phyloP scores from a whole-genome alignment of 2,888 invertebrate genomes.

The Tipula unca region DNA sequence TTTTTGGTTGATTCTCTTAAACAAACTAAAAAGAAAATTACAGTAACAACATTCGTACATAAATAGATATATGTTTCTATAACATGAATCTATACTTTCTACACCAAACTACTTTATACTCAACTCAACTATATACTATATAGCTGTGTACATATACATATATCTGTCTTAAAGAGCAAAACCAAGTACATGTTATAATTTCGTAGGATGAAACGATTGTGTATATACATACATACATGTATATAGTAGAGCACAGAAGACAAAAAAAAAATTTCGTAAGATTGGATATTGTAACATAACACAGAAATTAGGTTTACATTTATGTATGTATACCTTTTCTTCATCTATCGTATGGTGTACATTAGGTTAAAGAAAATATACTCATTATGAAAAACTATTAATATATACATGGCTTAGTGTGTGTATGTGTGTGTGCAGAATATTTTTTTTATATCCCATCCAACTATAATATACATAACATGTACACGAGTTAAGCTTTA shows the following conservation, averaged over 20 bases:
- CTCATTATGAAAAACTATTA: neutral
- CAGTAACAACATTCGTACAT: neutral
- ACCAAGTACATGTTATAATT: neutral
- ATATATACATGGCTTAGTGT: neutral
- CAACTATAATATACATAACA: neutral
- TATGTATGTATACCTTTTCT: slow-evolving; percentile 14
- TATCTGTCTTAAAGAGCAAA: neutral
- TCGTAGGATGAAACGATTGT: neutral
- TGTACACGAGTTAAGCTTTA: neutral
- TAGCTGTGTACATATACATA: too few species aligned
- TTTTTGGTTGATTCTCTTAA: neutral
- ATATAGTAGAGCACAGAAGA: neutral
- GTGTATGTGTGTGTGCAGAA: neutral
- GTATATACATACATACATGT: neutral
- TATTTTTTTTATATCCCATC: neutral
- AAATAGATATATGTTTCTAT: neutral
- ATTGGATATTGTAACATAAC: slow-evolving; percentile 14
- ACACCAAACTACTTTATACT: neutral
- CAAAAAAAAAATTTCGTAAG: neutral
- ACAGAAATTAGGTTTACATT: slow-evolving; percentile 8
- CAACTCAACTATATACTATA: neutral
- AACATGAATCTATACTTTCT: neutral
- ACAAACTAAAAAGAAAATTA: neutral
- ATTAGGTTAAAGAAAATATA: neutral
- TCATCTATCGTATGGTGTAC: neutral